Base-by-base conservation (phyloP, 2,113 vertebrate species). In the Tachysurus fulvidraco region DNA sequence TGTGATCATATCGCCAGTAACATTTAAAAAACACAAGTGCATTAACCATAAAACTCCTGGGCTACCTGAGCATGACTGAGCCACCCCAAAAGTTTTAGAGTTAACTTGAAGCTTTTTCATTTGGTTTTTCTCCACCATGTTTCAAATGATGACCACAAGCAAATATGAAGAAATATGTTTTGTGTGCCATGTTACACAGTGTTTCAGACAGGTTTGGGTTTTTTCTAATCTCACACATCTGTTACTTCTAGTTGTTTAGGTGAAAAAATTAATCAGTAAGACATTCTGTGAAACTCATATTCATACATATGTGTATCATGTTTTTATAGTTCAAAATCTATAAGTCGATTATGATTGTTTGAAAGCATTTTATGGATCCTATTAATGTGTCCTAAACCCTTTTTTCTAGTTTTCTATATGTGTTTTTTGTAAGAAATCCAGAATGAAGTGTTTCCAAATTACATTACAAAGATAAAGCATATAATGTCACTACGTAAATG, bases 1-100 rank as follows among this genome's bases (percentile, higher is more conserved):
- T 96, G 95, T 93, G 94, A 97, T 98, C 96, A 98, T 98, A 96
- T 96, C 91, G 98, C 98, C 98, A 93, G 98, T 97, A 99, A 99
- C 98, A 99, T 97, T 94, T 86, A 92, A 87, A 90, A 88, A 93
- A 94, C 44, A 89, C 46, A 84, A 30, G 84, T 91, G 89, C 83
- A 93, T 94, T 93, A 94, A 94, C 95, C 14, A 87, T 92, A 94
- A 94, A 95, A 94, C 95, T 93, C 83, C 74, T 12, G 90, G 87
- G 90, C 62, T 82, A 52, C 52, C 44, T 87, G 86, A 83, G 89
- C 13, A 57, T 23, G 84, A 82, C 83, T 46, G 13, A 78, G 60
- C 41, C 64, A 67, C 57, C 91, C 93, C 91, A 79, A 92, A 91
- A 94, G 94, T 94, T 94, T 94, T 94, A 94, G 85, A 89, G 93